A percentile compares a stretch with the other conserved stretches of the same genome.
Evolutionary conservation across 2,888 invertebrate genomes (phyloP).

Genomic region (Octonoba sinensis): DNA sequence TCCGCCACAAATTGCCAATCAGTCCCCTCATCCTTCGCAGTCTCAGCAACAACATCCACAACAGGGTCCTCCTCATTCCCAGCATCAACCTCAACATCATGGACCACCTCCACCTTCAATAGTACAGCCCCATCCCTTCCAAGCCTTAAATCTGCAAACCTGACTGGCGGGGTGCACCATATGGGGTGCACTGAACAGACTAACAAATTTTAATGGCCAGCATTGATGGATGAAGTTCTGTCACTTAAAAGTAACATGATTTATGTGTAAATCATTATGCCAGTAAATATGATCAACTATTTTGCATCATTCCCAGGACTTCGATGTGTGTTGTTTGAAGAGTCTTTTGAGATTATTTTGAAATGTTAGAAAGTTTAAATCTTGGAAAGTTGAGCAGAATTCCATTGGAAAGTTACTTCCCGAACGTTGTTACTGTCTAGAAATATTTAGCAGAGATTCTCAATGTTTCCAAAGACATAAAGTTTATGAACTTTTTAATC

Average conservation of each 20-base stretch:
- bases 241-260: constrained; percentile 8
- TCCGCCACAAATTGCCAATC: constrained; percentile 55
- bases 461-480: background rate
- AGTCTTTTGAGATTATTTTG: constrained; percentile 53
- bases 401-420: background rate
- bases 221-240: constrained; percentile 19
- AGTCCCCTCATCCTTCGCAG: constrained; percentile 38
- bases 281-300: too few relatives aligned
- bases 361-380: constrained; percentile 22
- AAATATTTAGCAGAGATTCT: constrained; percentile 24
- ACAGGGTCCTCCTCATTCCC: constrained; percentile 3
- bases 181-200: constrained; percentile 63
- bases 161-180: constrained; percentile 66
- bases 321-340: background rate
- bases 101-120: constrained; percentile 49
- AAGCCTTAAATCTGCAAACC: constrained; percentile 63
- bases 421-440: constrained; percentile 7
- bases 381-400: background rate
- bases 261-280: constrained; percentile 1
- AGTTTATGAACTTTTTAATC: too few relatives aligned
- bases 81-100: constrained; percentile 40
- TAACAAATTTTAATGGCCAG: constrained; percentile 38
- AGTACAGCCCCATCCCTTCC: constrained; percentile 51
- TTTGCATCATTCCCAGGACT: constrained; percentile 30
- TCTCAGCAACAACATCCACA: constrained; percentile 29